Base-by-base conservation (phyloP, 2,113 vertebrate genomes). In the Cebidichthys violaceus region DNA sequence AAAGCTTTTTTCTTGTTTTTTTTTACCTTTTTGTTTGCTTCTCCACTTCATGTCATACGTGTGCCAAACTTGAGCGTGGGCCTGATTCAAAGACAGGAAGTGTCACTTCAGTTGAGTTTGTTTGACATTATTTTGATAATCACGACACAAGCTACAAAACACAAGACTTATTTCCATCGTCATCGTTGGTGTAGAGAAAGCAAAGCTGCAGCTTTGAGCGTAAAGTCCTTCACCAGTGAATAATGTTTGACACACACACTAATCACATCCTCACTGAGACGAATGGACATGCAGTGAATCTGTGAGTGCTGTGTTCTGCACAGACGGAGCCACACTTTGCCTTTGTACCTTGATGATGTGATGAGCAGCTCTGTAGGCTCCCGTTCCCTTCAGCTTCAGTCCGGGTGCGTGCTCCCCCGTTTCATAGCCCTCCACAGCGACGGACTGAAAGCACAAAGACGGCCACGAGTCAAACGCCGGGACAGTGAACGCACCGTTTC, bases 21-120 rank as follows among this genome's bases (percentile, higher is more conserved):
- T 18, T 15, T 43, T 95, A 98, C 96, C 97, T 95, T 92, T 95
- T 75, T 98, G 97, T 82, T 94, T 94, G 24, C 75, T 93, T 45
- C 95, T 90, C 97, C 97, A 98, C 0, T 94, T 94, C 62, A 4
- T 92, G 71, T 96, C 95, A 10, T 98, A 97, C 1, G 95, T 96
- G 79, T 97, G 97, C 97, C 97, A 98, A 1, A 96, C 96, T 62
- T 92, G 95, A 0, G 97, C 96, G 0, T 98, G 97, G 20, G 96
- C 96, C 97, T 99, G 92, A 33, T 57, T 88, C 27, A 74, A 22
- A 77, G 68, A 76, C 57, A 80, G 65, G 50, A 73, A 35, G 27
- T 9, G 20, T 17, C 67, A 43, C 41, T 1, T 4, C 13, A 9
- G 50, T 52, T 52, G 9, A 50, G 15, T 47, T 17, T 50, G 15